These are phyloP conservation scores for Trachelus stipa DNA, from an alignment of 2,888 invertebrate genomes.

Conservation along the genomic window DNA sequence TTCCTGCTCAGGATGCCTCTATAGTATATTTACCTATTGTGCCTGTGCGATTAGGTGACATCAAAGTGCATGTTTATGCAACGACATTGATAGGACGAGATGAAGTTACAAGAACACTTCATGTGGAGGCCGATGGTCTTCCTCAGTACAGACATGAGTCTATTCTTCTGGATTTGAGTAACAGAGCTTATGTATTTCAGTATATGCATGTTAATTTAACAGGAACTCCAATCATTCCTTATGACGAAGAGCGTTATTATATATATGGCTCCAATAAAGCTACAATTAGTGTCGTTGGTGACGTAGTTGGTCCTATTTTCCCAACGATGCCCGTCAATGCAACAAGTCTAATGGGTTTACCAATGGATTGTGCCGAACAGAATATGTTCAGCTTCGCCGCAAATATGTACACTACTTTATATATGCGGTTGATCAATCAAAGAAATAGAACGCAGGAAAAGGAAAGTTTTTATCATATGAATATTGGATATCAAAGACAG, in stretches of 20 bases:
- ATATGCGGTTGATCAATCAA: slow-evolving; percentile 92
- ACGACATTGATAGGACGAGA: slow-evolving; percentile 81
- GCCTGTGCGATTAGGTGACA: slow-evolving; percentile 81
- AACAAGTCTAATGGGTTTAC: slow-evolving; percentile 81
- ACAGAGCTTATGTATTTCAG: slow-evolving; percentile 90
- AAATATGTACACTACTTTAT: slow-evolving; percentile 90
- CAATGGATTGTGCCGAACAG: slow-evolving; percentile 94
- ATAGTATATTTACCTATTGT: slow-evolving; percentile 93
- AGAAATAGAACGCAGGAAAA: slow-evolving; percentile 84
- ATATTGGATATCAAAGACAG: slow-evolving; percentile 89
- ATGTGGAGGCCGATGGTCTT: slow-evolving; percentile 89
- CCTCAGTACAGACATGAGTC: slow-evolving; percentile 94
- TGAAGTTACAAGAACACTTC: slow-evolving; percentile 73
- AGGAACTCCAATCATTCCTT: slow-evolving; percentile 92
- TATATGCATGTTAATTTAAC: slow-evolving; percentile 97
- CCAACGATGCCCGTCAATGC: slow-evolving; percentile 94
- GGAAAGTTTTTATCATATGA: slow-evolving; percentile 88
- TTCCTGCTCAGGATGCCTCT: slow-evolving; percentile 81
- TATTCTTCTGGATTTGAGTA: slow-evolving; percentile 90
- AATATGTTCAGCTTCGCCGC: slow-evolving; percentile 97
- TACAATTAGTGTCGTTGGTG: slow-evolving; percentile 85
- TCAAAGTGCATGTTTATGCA: slow-evolving; percentile 82
- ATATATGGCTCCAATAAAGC: slow-evolving; percentile 93
- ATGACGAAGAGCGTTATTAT: slow-evolving; percentile 90
- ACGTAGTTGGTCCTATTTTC: slow-evolving; percentile 93